phyloP scores from a whole-genome alignment of 1,140 invertebrate species.

The Drosophila triauraria region DNA sequence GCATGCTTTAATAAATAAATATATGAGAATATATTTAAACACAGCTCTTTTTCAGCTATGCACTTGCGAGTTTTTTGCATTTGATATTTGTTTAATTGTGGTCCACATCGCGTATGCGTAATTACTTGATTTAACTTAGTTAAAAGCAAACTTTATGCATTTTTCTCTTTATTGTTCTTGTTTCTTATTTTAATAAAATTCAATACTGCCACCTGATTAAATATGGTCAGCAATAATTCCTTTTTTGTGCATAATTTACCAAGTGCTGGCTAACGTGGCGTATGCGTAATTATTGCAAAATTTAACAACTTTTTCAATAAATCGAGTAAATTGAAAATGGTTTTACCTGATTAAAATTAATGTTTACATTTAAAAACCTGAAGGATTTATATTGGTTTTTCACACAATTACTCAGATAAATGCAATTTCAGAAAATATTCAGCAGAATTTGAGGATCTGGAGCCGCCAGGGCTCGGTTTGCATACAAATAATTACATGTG shows the following conservation, averaged over 20 bases:
- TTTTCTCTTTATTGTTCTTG: conserved; percentile 11
- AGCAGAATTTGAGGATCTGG: neutral
- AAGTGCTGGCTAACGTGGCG: conserved; percentile 2
- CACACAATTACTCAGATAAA: conserved; percentile 6
- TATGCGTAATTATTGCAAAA: conserved; percentile 18
- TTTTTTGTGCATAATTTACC: conserved; percentile 13
- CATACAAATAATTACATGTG: neutral
- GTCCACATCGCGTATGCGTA: neutral
- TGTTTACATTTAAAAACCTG: neutral
- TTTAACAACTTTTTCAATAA: conserved; percentile 6
- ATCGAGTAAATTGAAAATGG: conserved; percentile 4
- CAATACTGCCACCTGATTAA: conserved; percentile 8
- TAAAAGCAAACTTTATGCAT: neutral
- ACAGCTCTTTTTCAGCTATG: neutral
- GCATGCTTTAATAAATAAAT: neutral
- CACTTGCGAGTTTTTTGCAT: neutral
- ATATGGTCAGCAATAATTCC: conserved; percentile 7
- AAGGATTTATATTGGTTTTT: neutral
- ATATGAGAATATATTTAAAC: neutral
- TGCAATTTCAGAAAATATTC: neutral
- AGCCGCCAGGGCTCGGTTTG: neutral
- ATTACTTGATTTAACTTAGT: conserved; percentile 9
- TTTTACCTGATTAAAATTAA: conserved; percentile 10
- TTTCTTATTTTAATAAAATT: neutral
- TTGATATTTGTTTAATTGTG: conserved; percentile 4